These are phyloP conservation scores for Yasuhikotakia modesta DNA, from an alignment of 2,797 vertebrate genomes.

Conservation along the genomic window DNA sequence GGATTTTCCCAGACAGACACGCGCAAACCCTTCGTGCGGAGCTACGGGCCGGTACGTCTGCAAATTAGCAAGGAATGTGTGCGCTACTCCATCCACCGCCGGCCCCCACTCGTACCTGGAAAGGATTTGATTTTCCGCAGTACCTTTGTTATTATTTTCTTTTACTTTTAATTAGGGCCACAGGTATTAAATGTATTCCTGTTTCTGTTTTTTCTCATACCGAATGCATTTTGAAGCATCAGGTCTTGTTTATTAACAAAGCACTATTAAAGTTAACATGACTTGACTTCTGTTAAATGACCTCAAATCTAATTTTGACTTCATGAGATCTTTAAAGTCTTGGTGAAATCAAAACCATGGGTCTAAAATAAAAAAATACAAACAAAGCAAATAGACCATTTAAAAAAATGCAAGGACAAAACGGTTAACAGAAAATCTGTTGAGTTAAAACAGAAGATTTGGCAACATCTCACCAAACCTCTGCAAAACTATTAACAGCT, in stretches of 20 bases:
- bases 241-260: conserved; percentile 11
- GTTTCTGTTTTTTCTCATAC: conserved; percentile 1
- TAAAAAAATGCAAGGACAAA: background rate
- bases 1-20: conserved; percentile 73
- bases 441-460: background rate
- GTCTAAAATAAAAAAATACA: background rate
- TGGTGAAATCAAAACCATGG: conserved; percentile 2
- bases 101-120: conserved; percentile 63
- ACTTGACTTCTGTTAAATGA: background rate
- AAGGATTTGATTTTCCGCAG: conserved; percentile 63
- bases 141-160: conserved; percentile 36
- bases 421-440: background rate
- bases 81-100: conserved; percentile 60
- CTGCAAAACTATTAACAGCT: background rate
- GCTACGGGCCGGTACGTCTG: conserved; percentile 62
- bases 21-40: conserved; percentile 63
- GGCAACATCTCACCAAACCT: no score
- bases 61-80: conserved; percentile 68
- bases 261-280: background rate
- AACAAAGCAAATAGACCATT: background rate
- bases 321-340: background rate
- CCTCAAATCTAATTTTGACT: background rate
- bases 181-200: conserved; percentile 58
- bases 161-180: conserved; percentile 60
- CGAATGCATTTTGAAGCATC: background rate